A percentile compares a stretch with the other conserved stretches of the same genome.
Conservation (phyloP, 2,797 vertebrate genomes). For the Danio kyathit region DNA sequence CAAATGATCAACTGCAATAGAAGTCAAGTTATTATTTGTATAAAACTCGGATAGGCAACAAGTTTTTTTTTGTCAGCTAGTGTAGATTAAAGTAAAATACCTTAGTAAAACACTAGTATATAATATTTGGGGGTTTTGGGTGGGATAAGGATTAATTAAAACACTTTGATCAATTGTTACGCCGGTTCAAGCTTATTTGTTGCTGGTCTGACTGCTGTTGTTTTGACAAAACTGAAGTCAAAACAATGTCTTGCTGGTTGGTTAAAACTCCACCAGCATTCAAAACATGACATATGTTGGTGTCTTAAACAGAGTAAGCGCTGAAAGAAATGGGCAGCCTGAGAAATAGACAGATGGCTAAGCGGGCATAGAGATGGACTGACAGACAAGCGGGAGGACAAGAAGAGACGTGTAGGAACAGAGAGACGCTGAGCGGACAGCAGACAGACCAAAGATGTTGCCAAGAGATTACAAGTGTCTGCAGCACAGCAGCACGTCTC, state of each 20-base stretch:
- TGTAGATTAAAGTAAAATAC: no score
- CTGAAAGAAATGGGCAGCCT: slow-evolving; percentile 19
- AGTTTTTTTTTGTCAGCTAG: no score
- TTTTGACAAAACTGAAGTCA: neutral
- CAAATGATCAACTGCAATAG: no score
- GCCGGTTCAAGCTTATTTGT: neutral
- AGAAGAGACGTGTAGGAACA: slow-evolving; percentile 24
- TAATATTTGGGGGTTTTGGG: no score
- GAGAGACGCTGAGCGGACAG: slow-evolving; percentile 18
- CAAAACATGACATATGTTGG: slow-evolving; percentile 3
- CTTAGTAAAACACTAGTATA: no score
- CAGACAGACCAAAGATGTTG: slow-evolving; percentile 26
- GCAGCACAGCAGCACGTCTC: neutral
- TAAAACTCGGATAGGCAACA: no score
- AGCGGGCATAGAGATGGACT: slow-evolving; percentile 20
- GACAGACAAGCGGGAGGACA: slow-evolving; percentile 18
- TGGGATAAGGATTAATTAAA: neutral
- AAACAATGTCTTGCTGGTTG: neutral
- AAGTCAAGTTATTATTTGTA: no score
- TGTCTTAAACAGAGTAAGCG: slow-evolving; percentile 6
- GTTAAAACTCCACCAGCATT: slow-evolving; percentile 7
- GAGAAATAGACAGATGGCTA: slow-evolving; percentile 30
- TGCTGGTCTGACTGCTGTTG: neutral
- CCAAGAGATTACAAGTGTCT: slow-evolving; percentile 41
- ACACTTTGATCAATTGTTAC: neutral